Base-by-base conservation (phyloP, 2,113 vertebrate species). In the Sylvia atricapilla region DNA sequence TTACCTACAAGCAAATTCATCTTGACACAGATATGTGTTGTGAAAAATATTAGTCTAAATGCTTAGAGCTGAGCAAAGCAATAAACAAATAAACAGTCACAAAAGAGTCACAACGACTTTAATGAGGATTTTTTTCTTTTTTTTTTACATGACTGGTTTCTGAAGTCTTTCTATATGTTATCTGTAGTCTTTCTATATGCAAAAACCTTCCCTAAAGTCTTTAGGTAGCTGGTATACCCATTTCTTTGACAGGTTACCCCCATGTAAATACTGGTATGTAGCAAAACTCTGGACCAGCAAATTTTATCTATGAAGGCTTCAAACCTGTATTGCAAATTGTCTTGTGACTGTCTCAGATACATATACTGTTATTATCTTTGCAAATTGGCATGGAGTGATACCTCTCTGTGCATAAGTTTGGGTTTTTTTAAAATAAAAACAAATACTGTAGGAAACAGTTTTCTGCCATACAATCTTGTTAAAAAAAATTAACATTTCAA, bases 401-500 rank as follows among this genome's bases (percentile, higher is more conserved):
- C 4, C 5, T 68, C 13, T 84, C 23, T 81, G 33, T 59, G 43
- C 6, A 25, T 5, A 58, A 4, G 2, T 47, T 41, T 67, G 44
- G 35, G 3, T 0, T 15, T 81, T 87, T 24, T 41, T 27, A 1
- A 4, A 60, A 55, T 47, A 41, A 55, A 64, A 89, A 5, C 9
- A 47, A 72, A 18, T 76, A 78, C 62, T 22, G 11, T 74, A 66
- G 35, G 6, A 49, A 87, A 37, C 11, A 23, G 13, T 84, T 92
- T 93, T 92, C 24, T 90, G 59, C 35, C 2, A 2, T 46, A 60
- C 22, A 91, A 46, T 43, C 39, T 94, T 76, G 67, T 80, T 95
- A 20, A 95, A 94, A 95, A 94, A 86, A 91, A 93, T 66, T 89
- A 93, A n/a, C 59, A 83, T 95, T 96, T 95, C 66, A 80, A 77